Evolutionary conservation across 2,113 vertebrate species (phyloP).

Genomic region (Catharus bicknelli): DNA sequence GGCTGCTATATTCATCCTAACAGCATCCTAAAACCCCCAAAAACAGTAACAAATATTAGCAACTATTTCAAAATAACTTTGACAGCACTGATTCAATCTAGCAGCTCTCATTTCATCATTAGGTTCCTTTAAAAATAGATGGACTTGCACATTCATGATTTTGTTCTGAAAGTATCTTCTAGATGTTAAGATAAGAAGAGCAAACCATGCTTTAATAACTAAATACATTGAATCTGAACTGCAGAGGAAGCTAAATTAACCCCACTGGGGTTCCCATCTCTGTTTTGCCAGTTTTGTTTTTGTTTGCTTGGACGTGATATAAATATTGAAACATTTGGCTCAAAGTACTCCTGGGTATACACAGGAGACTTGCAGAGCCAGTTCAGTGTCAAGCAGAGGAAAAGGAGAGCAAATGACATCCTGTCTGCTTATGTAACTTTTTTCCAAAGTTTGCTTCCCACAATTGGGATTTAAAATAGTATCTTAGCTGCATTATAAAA

Average conservation of each 20-base stretch:
- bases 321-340: conserved; percentile 56
- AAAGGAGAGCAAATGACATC: conserved; percentile 44
- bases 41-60: neutral
- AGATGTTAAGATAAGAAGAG: neutral
- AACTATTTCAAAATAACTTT: neutral
- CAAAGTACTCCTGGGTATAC: conserved; percentile 34
- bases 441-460: conserved; percentile 44
- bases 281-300: conserved; percentile 19
- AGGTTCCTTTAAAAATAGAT: neutral
- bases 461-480: conserved; percentile 42
- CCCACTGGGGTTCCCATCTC: neutral
- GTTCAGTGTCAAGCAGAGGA: conserved; percentile 37
- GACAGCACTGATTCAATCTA: neutral
- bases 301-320: conserved; percentile 22
- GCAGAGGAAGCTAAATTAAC: conserved; percentile 42
- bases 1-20: neutral
- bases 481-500: neutral
- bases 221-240: conserved; percentile 6
- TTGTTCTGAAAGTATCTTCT: neutral
- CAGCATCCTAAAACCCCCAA: neutral
- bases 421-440: conserved; percentile 13
- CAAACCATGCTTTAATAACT: conserved; percentile 11
- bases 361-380: conserved; percentile 26
- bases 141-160: neutral
- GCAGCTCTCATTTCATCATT: neutral